These are phyloP conservation scores for Quadroppia sp. DNA, from an alignment of 2,888 invertebrate genomes.

Conservation along the genomic window DNA sequence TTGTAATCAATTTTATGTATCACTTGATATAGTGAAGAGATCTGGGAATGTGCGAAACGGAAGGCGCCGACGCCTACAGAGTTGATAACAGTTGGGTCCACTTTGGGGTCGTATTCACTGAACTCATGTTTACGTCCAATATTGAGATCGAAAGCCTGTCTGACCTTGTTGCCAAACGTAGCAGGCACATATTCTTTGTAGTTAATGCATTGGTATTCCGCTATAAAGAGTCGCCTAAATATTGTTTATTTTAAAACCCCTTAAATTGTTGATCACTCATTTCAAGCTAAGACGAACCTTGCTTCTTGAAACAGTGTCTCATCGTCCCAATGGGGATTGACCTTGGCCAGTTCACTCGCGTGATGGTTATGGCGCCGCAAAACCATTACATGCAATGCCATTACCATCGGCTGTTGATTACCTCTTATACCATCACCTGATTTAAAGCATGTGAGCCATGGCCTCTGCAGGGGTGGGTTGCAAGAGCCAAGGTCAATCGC, in stretches of 20 bases:
- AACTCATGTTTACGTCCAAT: slow-evolving; percentile 38
- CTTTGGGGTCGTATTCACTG: slow-evolving; percentile 44
- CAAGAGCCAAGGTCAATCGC: slow-evolving; percentile 37
- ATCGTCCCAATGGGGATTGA: slow-evolving; percentile 76
- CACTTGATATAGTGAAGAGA: slow-evolving; percentile 1
- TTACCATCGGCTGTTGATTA: slow-evolving; percentile 40
- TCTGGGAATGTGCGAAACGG: slow-evolving; percentile 40
- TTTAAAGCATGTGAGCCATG: slow-evolving; percentile 37
- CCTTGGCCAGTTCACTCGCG: slow-evolving; percentile 59
- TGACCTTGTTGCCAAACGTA: slow-evolving; percentile 43
- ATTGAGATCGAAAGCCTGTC: slow-evolving; percentile 36
- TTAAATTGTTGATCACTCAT: neutral
- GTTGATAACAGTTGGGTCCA: slow-evolving; percentile 44
- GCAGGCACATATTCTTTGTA: slow-evolving; percentile 43
- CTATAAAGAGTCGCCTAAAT: too few relatives aligned
- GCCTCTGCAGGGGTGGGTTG: slow-evolving; percentile 31
- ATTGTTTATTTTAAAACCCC: too few relatives aligned
- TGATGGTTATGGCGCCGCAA: slow-evolving; percentile 70
- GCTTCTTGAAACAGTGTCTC: slow-evolving; percentile 72
- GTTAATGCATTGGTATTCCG: neutral
- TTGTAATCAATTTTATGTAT: neutral
- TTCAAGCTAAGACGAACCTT: slow-evolving; percentile 44
- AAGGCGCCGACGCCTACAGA: slow-evolving; percentile 44
- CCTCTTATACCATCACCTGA: slow-evolving; percentile 41
- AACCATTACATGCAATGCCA: slow-evolving; percentile 25